phyloP scores from a whole-genome alignment of 1,140 invertebrate species.

The Lordiphosa stackelbergi region DNA sequence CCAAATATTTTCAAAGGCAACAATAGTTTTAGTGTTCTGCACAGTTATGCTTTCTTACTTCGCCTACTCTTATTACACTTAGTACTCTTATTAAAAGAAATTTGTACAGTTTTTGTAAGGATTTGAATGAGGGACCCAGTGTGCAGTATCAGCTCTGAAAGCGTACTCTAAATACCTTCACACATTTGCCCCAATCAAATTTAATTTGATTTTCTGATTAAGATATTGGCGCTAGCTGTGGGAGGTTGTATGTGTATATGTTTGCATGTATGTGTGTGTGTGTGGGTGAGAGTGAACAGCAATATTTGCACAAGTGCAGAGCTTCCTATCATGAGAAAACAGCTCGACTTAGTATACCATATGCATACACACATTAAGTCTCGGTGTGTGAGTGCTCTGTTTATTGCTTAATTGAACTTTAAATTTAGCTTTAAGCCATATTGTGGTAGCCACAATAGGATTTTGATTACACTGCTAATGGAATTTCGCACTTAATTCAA shows the following conservation, averaged over 20 bases:
- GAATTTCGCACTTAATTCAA: constrained; percentile 51
- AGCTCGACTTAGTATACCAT: constrained; percentile 15
- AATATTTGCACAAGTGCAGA: constrained; percentile 64
- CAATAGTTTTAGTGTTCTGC: too few relatives aligned
- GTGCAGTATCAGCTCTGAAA: too few relatives aligned
- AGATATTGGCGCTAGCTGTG: constrained; percentile 40
- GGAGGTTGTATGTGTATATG: too few relatives aligned
- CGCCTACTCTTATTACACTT: too few relatives aligned
- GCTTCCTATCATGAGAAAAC: constrained; percentile 27
- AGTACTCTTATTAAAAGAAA: too few relatives aligned
- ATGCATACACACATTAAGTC: constrained; percentile 15
- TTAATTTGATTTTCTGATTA: constrained; percentile 62
- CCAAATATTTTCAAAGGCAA: too few relatives aligned
- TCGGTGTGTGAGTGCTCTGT: constrained; percentile 21
- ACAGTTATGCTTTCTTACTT: too few relatives aligned
- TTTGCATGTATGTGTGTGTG: constrained; percentile 1
- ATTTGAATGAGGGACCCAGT: too few relatives aligned
- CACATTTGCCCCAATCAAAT: constrained; percentile 27
- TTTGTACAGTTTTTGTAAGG: too few relatives aligned
- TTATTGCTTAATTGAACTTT: constrained; percentile 68
- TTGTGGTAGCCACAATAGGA: constrained; percentile 4
- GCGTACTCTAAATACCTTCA: background rate
- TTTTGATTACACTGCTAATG: constrained; percentile 38
- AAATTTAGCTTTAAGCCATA: constrained; percentile 33
- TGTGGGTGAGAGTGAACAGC: constrained; percentile 52